Base-by-base conservation (phyloP, 2,888 invertebrate genomes). In the Drosophila helvetica region DNA sequence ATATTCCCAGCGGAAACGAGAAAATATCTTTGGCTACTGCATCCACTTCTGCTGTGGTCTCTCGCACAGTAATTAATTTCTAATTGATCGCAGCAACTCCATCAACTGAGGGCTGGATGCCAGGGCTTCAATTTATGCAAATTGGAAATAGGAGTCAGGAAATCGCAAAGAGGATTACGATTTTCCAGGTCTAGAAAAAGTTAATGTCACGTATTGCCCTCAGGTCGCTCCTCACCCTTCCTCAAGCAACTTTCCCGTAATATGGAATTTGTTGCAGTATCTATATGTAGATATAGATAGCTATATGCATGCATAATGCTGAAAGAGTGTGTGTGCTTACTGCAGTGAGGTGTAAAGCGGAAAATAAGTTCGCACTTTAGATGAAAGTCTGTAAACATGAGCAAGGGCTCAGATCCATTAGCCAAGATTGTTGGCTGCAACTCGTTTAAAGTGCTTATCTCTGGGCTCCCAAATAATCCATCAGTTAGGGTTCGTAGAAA, bases 291-390 rank as follows among this genome's bases (percentile, higher is more conserved):
- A 57, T 54, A 66, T 58, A 47, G 73, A 43, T 54, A 55, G 33
- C 50, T 22, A 56, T 51, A 45, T 67, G 25, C 42, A n/a, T 33
- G 10, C 1, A 10, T 3, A 38, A n/a, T 7, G 38, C 38, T 7
- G n/a, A 2, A 10, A 15, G 7, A 7, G n/a, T n/a, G 27, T 45
- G 30, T 56, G 54, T 72, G 50, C 63, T 80, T 62, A 67, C 66
- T 18, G 59, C 70, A 68, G 33, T 66, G 54, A 56, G 68, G 71
- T 75, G 86, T 82, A 78, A 78, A 86, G 75, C 80, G 63, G 79
- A 27, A 85, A 82, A 85, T 77, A 75, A 73, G 77, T 73, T 84
- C 66, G 71, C 85, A 79, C 83, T 84, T 84, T 71, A 77, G 81
- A 78, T 84, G 84, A 75, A 80, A 77, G 75, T 86, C 75, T 52